phyloP scores from a whole-genome alignment of 2,888 invertebrate genomes.

The Allygus modestus region DNA sequence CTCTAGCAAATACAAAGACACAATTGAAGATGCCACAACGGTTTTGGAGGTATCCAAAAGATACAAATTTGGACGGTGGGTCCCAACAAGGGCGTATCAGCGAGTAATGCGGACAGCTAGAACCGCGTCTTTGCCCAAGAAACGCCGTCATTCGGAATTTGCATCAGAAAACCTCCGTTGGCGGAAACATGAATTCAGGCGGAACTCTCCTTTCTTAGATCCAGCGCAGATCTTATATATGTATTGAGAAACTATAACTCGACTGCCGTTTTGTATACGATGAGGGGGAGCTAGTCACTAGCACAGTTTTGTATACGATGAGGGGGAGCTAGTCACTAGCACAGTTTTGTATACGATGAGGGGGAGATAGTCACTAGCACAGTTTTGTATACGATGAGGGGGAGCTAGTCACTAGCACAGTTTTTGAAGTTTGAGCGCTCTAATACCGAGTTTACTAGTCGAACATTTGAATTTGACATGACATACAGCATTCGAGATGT shows the following conservation, averaged over 20 bases:
- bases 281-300: neutral
- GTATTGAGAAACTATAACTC: constrained; percentile 18
- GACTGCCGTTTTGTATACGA: neutral
- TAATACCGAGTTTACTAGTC: neutral
- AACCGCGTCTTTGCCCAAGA: neutral
- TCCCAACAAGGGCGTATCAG: neutral
- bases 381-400: neutral
- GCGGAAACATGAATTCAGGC: constrained; percentile 43
- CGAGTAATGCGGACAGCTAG: constrained; percentile 2
- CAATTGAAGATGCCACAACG: too few species aligned
- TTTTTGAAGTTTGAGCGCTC: neutral
- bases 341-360: neutral
- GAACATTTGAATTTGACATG: too few species aligned
- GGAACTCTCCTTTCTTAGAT: neutral
- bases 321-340: neutral
- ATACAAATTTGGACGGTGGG: neutral
- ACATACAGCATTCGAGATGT: too few species aligned
- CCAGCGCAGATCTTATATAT: neutral
- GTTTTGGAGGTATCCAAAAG: too few species aligned
- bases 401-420: neutral
- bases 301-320: neutral
- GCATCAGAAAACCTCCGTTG: constrained; percentile 44
- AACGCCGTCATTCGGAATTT: constrained; percentile 32
- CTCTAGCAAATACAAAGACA: too few species aligned
- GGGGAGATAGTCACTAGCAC: neutral